Conservation (phyloP, 2,797 vertebrate species). For the Aeoliscus strigatus region DNA sequence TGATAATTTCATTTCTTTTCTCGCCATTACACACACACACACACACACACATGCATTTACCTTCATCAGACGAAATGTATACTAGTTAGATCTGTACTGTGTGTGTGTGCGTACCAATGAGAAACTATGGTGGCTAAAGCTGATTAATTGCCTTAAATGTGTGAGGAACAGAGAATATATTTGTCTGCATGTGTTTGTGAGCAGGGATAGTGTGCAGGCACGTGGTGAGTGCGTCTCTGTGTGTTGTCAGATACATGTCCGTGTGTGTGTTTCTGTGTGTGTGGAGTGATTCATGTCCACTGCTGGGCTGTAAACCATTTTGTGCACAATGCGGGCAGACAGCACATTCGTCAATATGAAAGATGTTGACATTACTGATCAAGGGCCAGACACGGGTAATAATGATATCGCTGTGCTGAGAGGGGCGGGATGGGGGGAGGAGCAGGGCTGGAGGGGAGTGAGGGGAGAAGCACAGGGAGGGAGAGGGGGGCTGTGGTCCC, state of each 20-base stretch:
- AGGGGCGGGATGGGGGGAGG: slow-evolving; percentile 61
- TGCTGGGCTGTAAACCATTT: slow-evolving; percentile 98
- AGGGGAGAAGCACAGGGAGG: slow-evolving; percentile 27
- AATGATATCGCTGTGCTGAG: slow-evolving; percentile 87
- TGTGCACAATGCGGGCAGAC: slow-evolving; percentile 95
- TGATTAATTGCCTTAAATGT: slow-evolving; percentile 64
- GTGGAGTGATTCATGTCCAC: slow-evolving; percentile 98
- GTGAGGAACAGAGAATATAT: slow-evolving; percentile 62
- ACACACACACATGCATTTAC: slow-evolving; percentile 65
- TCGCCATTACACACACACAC: slow-evolving; percentile 4
- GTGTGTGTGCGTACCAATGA: slow-evolving; percentile 22
- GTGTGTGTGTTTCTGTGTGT: slow-evolving; percentile 38
- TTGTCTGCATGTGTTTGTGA: slow-evolving; percentile 47
- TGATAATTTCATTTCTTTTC: slow-evolving; percentile 14
- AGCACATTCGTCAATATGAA: slow-evolving; percentile 99
- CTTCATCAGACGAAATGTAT: slow-evolving; percentile 92
- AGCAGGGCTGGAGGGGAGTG: slow-evolving; percentile 25
- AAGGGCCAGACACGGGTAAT: slow-evolving; percentile 96
- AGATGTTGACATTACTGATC: slow-evolving; percentile 99
- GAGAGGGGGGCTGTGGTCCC: slow-evolving; percentile 60
- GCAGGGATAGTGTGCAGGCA: slow-evolving; percentile 6
- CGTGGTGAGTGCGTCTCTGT: slow-evolving; percentile 35
- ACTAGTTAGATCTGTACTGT: slow-evolving; percentile 77
- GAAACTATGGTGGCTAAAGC: slow-evolving; percentile 50
- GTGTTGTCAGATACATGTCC: slow-evolving; percentile 41